Base-by-base conservation (phyloP, 1,140 invertebrate genomes). In the Penaeus vannamei region DNA sequence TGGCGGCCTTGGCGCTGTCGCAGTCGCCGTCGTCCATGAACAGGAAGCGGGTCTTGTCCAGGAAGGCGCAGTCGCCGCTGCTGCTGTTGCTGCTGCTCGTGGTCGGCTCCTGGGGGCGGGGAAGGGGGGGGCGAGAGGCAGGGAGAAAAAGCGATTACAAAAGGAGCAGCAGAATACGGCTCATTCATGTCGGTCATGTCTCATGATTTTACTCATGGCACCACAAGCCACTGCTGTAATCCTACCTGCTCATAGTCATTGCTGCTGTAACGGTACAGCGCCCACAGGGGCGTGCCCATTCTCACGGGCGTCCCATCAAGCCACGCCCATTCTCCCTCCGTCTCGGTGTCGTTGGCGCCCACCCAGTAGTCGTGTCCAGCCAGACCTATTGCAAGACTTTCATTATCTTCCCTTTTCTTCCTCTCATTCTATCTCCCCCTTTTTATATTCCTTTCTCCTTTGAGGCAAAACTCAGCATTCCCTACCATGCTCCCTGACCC, bases 241-340 rank as follows among this genome's bases (percentile, higher is more conserved):
- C 64, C 26, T 2, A 69, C 64, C 64, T 72, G 84, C 10, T 62
- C 0, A 20, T 69, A 85, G 42, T 53, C 26, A 60, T 14, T 22
- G 59, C 59, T 20, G 17, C 5, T 26, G 42, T 29, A 59, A 22
- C 66, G 53, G 14, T 76, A 19, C 10, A 85, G 66, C 36, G 84
- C 84, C 84, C 84, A 85, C 23, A 85, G 84, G 1, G 84, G 84
- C 10, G 84, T n/a, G 22, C 84, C 53, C 19, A n/a, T n/a, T 14
- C 17, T 72, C 36, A 85, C 66, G 32, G 66, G 66, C 1, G 66
- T 53, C 2, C 66, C 69, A 53, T 85, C 36, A 5, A 85, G 12
- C 84, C 84, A 85, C 26, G 17, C 17, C 84, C 84, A 85, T 42
- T 12, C 29, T 4, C 46, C n/a, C 69, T 85, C 84, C 42, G 46